phyloP scores from a whole-genome alignment of 2,797 vertebrate species.

The Odontamblyopus rebecca region DNA sequence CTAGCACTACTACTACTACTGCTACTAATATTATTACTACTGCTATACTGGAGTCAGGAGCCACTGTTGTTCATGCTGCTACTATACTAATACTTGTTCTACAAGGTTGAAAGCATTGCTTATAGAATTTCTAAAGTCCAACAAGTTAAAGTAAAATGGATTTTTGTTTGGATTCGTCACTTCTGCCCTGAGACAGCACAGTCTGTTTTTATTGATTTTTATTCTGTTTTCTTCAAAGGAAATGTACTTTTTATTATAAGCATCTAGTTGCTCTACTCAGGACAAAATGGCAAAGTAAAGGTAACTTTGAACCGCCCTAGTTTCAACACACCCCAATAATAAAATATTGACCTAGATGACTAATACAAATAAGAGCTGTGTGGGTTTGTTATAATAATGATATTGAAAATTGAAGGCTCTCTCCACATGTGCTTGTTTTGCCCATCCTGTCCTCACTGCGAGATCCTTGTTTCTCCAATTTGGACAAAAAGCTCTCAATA shows the following conservation, averaged over 20 bases:
- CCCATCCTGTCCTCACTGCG: background rate
- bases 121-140: background rate
- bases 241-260: background rate
- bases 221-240: background rate
- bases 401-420: background rate
- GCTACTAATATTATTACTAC: background rate
- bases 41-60: background rate
- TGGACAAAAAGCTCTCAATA: constrained; percentile 6
- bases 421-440: background rate
- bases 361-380: background rate
- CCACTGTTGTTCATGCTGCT: background rate
- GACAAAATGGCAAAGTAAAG: background rate
- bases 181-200: background rate
- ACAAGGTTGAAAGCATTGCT: background rate
- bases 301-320: background rate
- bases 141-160: background rate
- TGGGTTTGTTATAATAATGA: background rate
- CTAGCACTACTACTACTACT: too few relatives aligned
- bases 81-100: background rate
- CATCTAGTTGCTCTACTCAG: background rate
- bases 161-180: background rate
- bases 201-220: background rate
- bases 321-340: background rate
- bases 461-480: constrained; percentile 3
- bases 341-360: background rate